Evolutionary conservation across 2,797 vertebrate genomes (phyloP), one percentile per base, ranked within the genome.

Genomic region (Euphonia xanthogaster): DNA sequence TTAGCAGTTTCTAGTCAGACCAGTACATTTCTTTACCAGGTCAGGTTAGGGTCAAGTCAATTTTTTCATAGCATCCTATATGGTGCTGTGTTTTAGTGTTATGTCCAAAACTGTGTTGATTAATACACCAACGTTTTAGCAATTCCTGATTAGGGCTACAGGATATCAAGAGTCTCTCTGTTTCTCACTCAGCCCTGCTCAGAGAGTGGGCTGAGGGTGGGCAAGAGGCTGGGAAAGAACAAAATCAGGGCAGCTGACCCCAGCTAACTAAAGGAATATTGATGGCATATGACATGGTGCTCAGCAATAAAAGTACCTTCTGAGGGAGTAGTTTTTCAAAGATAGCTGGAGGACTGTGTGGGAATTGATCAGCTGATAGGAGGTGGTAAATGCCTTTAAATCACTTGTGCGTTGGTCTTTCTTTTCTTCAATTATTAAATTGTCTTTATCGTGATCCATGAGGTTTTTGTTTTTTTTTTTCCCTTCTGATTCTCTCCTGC

Each of bases 381-480:
- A 74, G 7, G 23, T 78, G 53, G 14, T 45, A 51, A 79, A 39
- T 53, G 23, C 35, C 12, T 87, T 75, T 72, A 24, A 19, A 42
- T 9, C 2, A 8, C 25, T 80, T 47, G 7, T 44, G 37, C 19
- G 3, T 30, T 65, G 30, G 31, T 14, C 7, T 77, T 74, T 76
- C 17, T 57, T 42, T 65, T 57, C 25, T 47, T 72, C 21, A 30
- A 2, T 47, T 77, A 58, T 22, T 77, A 44, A 62, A 58, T 55
- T 67, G 7, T 31, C 19, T 44, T 54, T 53, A 47, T 65, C 1
- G 4, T 48, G 28, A 63, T n/a, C 14, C 13, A 51, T 4, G 9
- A 51, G 2, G 7, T 50, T 91, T 75, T 60, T n/a, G 5, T 53
- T 0, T 1, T 67, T 60, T 24, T 1, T 2, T 24, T 1, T 2